These are phyloP conservation scores for Drosophila nannoptera DNA, from an alignment of 1,140 invertebrate genomes.

Conservation along the genomic window DNA sequence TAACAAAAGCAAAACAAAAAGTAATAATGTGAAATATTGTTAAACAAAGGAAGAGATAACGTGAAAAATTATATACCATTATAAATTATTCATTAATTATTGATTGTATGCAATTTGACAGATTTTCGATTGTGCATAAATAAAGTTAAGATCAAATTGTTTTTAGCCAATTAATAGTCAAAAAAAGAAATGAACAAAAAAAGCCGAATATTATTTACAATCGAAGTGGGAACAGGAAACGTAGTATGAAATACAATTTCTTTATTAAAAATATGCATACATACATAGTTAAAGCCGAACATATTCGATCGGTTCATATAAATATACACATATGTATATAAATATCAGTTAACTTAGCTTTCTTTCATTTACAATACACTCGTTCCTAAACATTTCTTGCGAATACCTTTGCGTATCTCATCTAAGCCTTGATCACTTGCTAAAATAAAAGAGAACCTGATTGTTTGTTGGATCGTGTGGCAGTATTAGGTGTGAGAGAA, in stretches of 20 bases:
- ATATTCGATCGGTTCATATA: constrained; percentile 39
- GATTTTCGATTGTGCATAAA: constrained; percentile 55
- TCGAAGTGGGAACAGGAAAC: too few relatives aligned
- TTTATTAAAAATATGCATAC: constrained; percentile 63
- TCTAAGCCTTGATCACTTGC: constrained; percentile 13
- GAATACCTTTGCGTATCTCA: constrained; percentile 10
- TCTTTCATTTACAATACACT: constrained; percentile 60
- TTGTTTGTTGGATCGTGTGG: constrained; percentile 31
- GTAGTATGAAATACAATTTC: constrained; percentile 53
- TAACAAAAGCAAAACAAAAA: constrained; percentile 25
- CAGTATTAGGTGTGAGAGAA: constrained; percentile 43
- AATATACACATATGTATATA: background rate
- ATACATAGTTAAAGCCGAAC: constrained; percentile 52
- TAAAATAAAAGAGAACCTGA: constrained; percentile 9
- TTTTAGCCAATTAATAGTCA: constrained; percentile 34
- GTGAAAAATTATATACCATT: constrained; percentile 57
- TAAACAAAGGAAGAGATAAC: constrained; percentile 53
- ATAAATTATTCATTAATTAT: constrained; percentile 49
- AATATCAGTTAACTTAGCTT: constrained; percentile 60
- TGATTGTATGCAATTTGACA: constrained; percentile 41
- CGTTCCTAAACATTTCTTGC: constrained; percentile 12
- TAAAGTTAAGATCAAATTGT: constrained; percentile 69
- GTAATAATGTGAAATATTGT: constrained; percentile 68
- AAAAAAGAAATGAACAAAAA: constrained; percentile 6
- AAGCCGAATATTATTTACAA: background rate